Conservation (phyloP, 2,888 invertebrate genomes). For the Notodromas monacha region DNA sequence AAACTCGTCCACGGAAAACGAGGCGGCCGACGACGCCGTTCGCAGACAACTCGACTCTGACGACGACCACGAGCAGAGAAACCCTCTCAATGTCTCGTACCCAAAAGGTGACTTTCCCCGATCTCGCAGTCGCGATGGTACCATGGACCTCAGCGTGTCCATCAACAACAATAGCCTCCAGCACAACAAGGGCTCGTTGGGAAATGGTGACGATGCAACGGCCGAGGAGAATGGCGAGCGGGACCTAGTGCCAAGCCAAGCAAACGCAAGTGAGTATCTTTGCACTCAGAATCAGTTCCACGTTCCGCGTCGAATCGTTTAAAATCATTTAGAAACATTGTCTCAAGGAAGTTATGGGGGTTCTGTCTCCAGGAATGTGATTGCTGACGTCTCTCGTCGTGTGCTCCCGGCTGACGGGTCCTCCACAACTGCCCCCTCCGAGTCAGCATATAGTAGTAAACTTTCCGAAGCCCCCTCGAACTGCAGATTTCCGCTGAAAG, state of each 20-base stretch:
- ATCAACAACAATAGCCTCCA: slow-evolving; percentile 8
- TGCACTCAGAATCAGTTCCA: slow-evolving; percentile 7
- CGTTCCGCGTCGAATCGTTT: slow-evolving; percentile 23
- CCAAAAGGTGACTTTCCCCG: no score
- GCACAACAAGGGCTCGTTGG: slow-evolving; percentile 14
- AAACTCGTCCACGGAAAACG: slow-evolving; percentile 8
- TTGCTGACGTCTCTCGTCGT: background rate
- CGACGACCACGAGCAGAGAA: slow-evolving; percentile 9
- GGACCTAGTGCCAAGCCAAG: slow-evolving; percentile 13
- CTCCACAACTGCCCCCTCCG: slow-evolving; percentile 18
- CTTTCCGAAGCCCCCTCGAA: slow-evolving; percentile 9
- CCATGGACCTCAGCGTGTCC: no score
- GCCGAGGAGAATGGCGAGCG: slow-evolving; percentile 13
- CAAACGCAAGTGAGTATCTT: slow-evolving; percentile 5
- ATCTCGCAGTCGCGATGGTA: no score
- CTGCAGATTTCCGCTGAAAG: slow-evolving; percentile 10
- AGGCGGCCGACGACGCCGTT: slow-evolving; percentile 4
- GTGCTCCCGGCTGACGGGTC: slow-evolving; percentile 9
- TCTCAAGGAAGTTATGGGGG: slow-evolving; percentile 39
- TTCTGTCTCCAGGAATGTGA: slow-evolving; percentile 11
- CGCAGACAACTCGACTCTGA: slow-evolving; percentile 8
- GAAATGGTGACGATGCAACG: slow-evolving; percentile 11
- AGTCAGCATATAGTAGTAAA: slow-evolving; percentile 17
- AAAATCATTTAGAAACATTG: slow-evolving; percentile 40
- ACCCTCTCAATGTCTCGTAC: no score